These are phyloP conservation scores for Mythimna pallens DNA, from an alignment of 2,888 invertebrate genomes.

Conservation along the genomic window DNA sequence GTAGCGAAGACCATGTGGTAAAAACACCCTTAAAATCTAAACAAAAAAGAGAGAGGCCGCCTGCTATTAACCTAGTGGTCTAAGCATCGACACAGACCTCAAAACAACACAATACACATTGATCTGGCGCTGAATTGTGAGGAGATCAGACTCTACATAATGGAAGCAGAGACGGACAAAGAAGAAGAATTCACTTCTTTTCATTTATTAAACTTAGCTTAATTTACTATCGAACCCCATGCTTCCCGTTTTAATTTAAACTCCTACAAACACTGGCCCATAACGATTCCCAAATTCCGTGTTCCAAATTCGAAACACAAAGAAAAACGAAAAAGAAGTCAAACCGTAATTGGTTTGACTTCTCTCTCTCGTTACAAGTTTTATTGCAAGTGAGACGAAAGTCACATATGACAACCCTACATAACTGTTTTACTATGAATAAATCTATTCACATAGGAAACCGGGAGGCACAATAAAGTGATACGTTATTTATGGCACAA, in stretches of 20 bases:
- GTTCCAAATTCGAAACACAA: constrained; percentile 35
- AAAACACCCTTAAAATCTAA: too few relatives aligned
- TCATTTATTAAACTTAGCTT: too few relatives aligned
- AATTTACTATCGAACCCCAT: constrained; percentile 15
- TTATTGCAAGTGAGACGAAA: constrained; percentile 60
- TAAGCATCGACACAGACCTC: too few relatives aligned
- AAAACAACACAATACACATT: too few relatives aligned
- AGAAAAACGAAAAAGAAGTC: constrained; percentile 29
- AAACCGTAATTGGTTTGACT: too few relatives aligned
- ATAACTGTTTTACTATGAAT: constrained; percentile 69
- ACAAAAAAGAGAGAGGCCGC: too few relatives aligned
- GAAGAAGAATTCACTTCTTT: too few relatives aligned
- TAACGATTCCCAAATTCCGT: constrained; percentile 17
- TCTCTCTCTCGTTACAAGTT: constrained; percentile 63
- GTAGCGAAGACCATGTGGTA: too few relatives aligned
- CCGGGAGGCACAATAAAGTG: constrained; percentile 69
- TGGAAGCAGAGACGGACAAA: too few relatives aligned
- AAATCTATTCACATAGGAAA: constrained; percentile 71
- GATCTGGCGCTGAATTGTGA: too few relatives aligned
- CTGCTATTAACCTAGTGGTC: too few relatives aligned
- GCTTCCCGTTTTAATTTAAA: constrained; percentile 33
- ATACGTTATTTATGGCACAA: constrained; percentile 72
- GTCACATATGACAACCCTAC: constrained; percentile 51
- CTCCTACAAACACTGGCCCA: constrained; percentile 9
- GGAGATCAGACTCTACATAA: too few relatives aligned